A percentile compares a stretch with the other conserved stretches of the same genome.
Conservation (phyloP, 2,797 vertebrate species). For the Pseudomugil tenellus region DNA sequence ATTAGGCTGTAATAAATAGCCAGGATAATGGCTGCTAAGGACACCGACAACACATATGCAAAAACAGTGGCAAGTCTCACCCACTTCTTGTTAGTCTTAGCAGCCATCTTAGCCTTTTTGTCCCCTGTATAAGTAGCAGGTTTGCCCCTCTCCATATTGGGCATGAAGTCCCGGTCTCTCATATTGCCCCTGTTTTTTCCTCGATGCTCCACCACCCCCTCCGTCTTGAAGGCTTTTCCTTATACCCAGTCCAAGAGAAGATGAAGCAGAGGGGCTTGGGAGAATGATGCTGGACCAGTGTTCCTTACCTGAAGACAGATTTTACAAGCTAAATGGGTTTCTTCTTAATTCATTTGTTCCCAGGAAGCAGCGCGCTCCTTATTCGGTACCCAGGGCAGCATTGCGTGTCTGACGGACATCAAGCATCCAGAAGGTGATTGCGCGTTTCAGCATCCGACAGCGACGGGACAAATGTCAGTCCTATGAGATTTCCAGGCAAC, state of each 20-base stretch:
- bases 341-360: constrained; percentile 61
- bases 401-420: constrained; percentile 70
- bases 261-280: constrained; percentile 38
- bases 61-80: constrained; percentile 97
- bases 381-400: constrained; percentile 64
- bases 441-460: constrained; percentile 70
- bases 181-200: constrained; percentile 91
- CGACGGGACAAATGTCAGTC: constrained; percentile 51
- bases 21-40: constrained; percentile 96
- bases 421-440: constrained; percentile 58
- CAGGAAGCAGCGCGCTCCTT: constrained; percentile 48
- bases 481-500: constrained; percentile 51
- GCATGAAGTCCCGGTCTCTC: constrained; percentile 95
- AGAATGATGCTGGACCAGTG: constrained; percentile 46
- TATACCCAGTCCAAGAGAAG: constrained; percentile 78
- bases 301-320: constrained; percentile 39
- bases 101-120: constrained; percentile 99
- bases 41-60: constrained; percentile 97
- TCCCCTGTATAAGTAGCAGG: constrained; percentile 98
- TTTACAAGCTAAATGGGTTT: constrained; percentile 47
- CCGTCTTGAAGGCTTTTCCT: constrained; percentile 86
- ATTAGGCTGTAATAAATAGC: constrained; percentile 98
- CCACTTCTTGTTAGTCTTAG: constrained; percentile 99
- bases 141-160: constrained; percentile 95
- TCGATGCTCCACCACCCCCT: constrained; percentile 94